phyloP scores from a whole-genome alignment of 1,140 invertebrate genomes.

The Lysiphlebus fabarum region DNA sequence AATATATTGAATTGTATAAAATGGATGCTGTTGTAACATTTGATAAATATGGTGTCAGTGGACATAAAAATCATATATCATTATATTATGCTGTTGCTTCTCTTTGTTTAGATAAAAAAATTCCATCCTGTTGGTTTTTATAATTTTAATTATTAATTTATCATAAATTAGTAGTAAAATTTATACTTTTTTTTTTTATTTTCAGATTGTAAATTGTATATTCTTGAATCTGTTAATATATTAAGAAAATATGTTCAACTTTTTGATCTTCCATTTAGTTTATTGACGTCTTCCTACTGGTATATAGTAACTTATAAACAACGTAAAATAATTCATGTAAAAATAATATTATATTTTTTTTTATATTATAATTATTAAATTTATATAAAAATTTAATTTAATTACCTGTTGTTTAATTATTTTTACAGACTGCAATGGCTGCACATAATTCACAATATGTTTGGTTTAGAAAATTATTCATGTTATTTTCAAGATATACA shows the following conservation, averaged over 20 bases:
- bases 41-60: conserved; percentile 85
- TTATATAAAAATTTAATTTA: not conserved
- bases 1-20: conserved; percentile 68
- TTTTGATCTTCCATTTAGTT: conserved; percentile 78
- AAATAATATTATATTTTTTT: conserved; percentile 8
- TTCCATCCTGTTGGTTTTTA: conserved; percentile 66
- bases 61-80: conserved; percentile 84
- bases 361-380: not conserved
- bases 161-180: too few relatives aligned
- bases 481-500: conserved; percentile 87
- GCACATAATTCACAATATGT: conserved; percentile 83
- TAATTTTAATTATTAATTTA: not conserved
- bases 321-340: conserved; percentile 43
- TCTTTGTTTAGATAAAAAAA: conserved; percentile 68
- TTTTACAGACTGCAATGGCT: conserved; percentile 72
- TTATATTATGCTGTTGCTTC: conserved; percentile 76
- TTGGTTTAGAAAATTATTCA: conserved; percentile 89
- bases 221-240: conserved; percentile 79
- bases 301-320: conserved; percentile 59
- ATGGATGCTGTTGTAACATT: conserved; percentile 88
- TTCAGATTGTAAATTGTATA: conserved; percentile 76
- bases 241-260: conserved; percentile 83
- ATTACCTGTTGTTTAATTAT: too few relatives aligned
- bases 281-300: conserved; percentile 71
- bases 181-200: conserved; percentile 33